Conservation (phyloP, 2,113 vertebrate genomes). For the Grammomys surdaster region DNA sequence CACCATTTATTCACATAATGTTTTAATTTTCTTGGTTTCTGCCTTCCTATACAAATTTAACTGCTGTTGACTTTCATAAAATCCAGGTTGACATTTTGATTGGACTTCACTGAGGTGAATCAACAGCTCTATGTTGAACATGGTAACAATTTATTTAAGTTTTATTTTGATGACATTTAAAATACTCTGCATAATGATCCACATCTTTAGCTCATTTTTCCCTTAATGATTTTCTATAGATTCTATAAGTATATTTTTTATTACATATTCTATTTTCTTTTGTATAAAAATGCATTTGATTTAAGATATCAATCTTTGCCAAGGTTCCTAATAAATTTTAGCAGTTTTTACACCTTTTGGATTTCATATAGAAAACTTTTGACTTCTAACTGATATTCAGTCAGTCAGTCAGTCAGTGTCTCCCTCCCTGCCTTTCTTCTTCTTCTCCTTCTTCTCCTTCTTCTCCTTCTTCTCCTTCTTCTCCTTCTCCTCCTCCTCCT, state of each 20-base stretch:
- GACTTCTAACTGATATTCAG: neutral
- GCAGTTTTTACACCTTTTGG: slow-evolving; percentile 7
- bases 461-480: no score
- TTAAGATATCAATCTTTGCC: slow-evolving; percentile 41
- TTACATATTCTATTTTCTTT: neutral
- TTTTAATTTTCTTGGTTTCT: slow-evolving; percentile 40
- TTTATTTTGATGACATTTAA: slow-evolving; percentile 19
- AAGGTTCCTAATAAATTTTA: slow-evolving; percentile 38
- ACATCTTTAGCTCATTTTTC: slow-evolving; percentile 1
- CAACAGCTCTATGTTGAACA: neutral
- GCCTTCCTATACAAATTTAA: slow-evolving; percentile 13
- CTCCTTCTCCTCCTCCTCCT: neutral
- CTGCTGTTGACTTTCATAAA: slow-evolving; percentile 21
- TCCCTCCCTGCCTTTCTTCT: no score
- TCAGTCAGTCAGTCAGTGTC: no score
- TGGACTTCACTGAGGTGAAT: slow-evolving; percentile 2
- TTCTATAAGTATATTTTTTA: neutral
- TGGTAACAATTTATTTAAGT: slow-evolving; percentile 40
- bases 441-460: no score
- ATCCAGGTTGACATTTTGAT: slow-evolving; percentile 39
- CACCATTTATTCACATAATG: neutral
- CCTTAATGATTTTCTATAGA: neutral
- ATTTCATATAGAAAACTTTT: slow-evolving; percentile 30
- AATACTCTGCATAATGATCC: neutral
- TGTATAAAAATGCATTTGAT: slow-evolving; percentile 32